Evolutionary conservation across 2,113 vertebrate genomes (phyloP).

Genomic region (Cathartes aura): DNA sequence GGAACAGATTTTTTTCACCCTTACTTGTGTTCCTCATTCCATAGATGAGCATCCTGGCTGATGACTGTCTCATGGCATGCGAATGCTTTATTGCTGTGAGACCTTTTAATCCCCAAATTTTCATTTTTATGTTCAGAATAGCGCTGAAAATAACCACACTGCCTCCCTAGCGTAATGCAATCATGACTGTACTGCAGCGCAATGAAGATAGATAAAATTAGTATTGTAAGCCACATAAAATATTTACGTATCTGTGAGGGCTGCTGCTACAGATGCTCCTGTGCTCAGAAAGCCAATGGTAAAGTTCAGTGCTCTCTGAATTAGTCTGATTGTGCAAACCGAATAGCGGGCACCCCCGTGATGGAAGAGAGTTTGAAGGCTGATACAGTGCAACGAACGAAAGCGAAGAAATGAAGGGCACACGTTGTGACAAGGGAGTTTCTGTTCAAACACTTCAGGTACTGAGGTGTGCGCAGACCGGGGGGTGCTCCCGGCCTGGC

Average conservation of each 20-base stretch:
- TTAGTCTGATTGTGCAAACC: too few relatives aligned
- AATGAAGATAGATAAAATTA: fast-evolving
- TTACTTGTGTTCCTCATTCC: fast-evolving
- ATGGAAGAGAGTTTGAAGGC: too few relatives aligned
- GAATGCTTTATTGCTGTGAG: neutral
- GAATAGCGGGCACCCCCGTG: too few relatives aligned
- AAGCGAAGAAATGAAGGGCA: too few relatives aligned
- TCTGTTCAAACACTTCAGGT: too few relatives aligned
- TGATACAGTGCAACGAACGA: too few relatives aligned
- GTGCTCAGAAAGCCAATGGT: fast-evolving
- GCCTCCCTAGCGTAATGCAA: fast-evolving
- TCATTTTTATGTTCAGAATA: fast-evolving
- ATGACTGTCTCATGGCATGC: fast-evolving
- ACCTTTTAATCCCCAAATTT: neutral
- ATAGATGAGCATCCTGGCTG: neutral
- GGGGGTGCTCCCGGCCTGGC: too few relatives aligned
- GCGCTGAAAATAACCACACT: fast-evolving
- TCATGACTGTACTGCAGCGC: neutral
- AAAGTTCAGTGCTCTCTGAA: too few relatives aligned
- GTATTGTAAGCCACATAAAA: too few relatives aligned
- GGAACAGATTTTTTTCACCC: neutral
- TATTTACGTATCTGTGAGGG: fast-evolving
- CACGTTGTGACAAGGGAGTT: too few relatives aligned
- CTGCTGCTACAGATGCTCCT: neutral
- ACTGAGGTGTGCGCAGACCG: too few relatives aligned